Conservation (phyloP, 1,140 invertebrate genomes). For the Calycopis cecrops region DNA sequence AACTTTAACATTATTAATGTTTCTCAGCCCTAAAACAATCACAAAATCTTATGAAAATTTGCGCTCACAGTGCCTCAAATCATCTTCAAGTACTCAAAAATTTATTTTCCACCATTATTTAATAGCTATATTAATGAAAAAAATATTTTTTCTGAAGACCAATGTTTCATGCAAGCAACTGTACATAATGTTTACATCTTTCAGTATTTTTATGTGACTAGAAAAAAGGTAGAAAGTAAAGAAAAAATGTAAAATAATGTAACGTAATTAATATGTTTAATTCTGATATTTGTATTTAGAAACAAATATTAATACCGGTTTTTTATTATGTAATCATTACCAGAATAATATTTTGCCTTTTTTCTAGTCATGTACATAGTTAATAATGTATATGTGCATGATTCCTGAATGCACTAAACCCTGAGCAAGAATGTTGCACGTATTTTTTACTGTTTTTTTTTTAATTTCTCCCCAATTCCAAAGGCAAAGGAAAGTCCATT, state of each 20-base stretch:
- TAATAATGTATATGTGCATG: constrained; percentile 64
- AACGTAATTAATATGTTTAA: too few relatives aligned
- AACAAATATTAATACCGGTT: neutral
- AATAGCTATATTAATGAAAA: neutral
- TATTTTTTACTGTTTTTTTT: constrained; percentile 46
- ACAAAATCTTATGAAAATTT: too few relatives aligned
- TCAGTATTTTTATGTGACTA: constrained; percentile 1
- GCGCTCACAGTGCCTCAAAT: too few relatives aligned
- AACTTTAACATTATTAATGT: too few relatives aligned
- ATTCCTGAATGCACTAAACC: constrained; percentile 64
- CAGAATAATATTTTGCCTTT: constrained; percentile 21
- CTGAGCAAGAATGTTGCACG: constrained; percentile 68
- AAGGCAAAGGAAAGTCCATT: constrained; percentile 58
- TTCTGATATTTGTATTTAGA: too few relatives aligned
- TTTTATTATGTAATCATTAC: constrained; percentile 13
- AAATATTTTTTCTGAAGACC: neutral
- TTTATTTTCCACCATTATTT: neutral
- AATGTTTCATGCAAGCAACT: constrained; percentile 5
- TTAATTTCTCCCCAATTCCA: constrained; percentile 43
- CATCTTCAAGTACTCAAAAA: too few relatives aligned
- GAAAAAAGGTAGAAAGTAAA: constrained; percentile 1
- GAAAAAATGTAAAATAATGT: too few relatives aligned
- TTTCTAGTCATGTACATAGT: constrained; percentile 40
- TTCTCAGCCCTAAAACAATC: too few relatives aligned
- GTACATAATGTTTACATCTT: constrained; percentile 4